Base-by-base conservation (phyloP, 2,888 invertebrate species). In the Omphaloscelis lunosa region DNA sequence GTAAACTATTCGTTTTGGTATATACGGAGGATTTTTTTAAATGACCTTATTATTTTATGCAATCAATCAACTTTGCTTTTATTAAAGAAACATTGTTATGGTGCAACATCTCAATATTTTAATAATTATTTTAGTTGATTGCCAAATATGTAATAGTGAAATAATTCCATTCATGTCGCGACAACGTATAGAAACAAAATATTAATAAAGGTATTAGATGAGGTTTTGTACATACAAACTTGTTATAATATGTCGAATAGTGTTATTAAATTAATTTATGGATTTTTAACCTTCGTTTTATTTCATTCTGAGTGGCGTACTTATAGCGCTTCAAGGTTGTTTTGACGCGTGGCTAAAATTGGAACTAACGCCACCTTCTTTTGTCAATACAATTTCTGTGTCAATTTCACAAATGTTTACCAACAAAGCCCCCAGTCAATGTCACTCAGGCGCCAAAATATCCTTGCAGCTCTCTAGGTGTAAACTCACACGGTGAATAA, bases 211-310 rank as follows among this genome's bases (percentile, higher is more conserved):
- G 86, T 89, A 90, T 88, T 90, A 90, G 88, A 88, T 82, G 89
- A 91, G 85, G 90, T 95, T 96, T 96, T 96, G 96, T 96, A 96
- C 94, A 96, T 96, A 96, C 91, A 90, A 92, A 93, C 93, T 95
- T 95, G 95, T 96, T 96, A 95, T 93, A 93, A 95, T 95, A 95
- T 95, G 95, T 95, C 94, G 93, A 91, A 95, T 96, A 96, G 96
- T 94, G 93, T 95, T 96, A 96, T 95, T 96, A 95, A 96, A 96
- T 94, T 95, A 96, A 96, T 95, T 95, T 96, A 96, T 96, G 95
- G 94, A 95, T 95, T 96, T 96, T 96, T 95, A 89, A 86, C 15
- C 56, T 48, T 39, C 45, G 86, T 86, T 91, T 88, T 89, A 88
- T 89, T 91, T 83, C 4, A 0, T 56, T 15, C n/a, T n/a, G 6